These are phyloP conservation scores for Limosa lapponica DNA, from an alignment of 2,797 vertebrate genomes.

Conservation along the genomic window DNA sequence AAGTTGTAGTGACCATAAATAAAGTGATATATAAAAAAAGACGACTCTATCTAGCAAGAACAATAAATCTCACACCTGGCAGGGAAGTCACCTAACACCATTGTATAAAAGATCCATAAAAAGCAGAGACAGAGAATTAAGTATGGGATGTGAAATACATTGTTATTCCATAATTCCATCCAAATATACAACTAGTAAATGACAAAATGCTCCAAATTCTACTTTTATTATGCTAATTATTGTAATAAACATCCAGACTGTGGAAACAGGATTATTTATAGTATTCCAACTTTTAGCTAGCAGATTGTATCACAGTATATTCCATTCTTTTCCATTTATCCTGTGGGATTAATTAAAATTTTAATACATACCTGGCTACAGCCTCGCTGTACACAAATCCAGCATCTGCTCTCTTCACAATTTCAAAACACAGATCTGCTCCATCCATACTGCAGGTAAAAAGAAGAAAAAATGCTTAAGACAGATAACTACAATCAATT, in stretches of 20 bases:
- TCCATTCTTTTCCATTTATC: not conserved
- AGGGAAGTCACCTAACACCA: not conserved
- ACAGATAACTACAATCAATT: not conserved
- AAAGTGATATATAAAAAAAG: not conserved
- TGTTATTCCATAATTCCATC: not conserved
- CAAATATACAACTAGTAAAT: not conserved
- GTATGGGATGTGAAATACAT: not conserved
- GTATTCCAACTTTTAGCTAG: not conserved
- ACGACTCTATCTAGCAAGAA: not conserved
- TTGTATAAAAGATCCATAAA: not conserved
- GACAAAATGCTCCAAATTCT: not conserved
- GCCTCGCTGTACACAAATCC: constrained; percentile 99
- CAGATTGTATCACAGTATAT: not conserved
- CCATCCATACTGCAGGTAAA: constrained; percentile 91
- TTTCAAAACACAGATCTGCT: constrained; percentile 98
- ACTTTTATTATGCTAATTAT: not conserved
- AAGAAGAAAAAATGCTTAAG: constrained; percentile 53
- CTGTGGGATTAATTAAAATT: constrained; percentile 17
- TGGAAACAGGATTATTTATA: not conserved
- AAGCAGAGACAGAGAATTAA: not conserved
- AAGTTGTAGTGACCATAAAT: not conserved
- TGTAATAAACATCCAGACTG: not conserved
- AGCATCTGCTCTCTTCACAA: constrained; percentile 96
- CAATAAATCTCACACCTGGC: not conserved
- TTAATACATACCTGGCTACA: constrained; percentile 90